Conservation (phyloP, 2,797 vertebrate species). For the Rhinatrema bivittatum region DNA sequence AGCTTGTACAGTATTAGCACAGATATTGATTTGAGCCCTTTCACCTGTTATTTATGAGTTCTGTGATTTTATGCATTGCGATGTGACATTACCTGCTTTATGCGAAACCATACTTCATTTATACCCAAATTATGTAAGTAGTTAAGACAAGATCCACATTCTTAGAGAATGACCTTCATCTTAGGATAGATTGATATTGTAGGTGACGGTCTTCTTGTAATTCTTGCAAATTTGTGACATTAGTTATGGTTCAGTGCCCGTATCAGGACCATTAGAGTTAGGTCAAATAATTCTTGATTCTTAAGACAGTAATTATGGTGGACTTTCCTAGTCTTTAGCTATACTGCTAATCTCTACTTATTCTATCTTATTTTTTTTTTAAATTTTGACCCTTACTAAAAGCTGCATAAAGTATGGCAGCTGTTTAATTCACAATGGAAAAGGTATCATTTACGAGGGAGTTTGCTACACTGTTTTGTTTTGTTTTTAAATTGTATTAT, state of each 20-base stretch:
- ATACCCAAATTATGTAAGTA: slow-evolving; percentile 42
- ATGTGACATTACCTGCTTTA: slow-evolving; percentile 4
- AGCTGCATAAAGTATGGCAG: no score
- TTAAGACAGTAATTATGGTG: slow-evolving; percentile 54
- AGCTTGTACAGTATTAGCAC: slow-evolving; percentile 9
- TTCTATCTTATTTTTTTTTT: neutral
- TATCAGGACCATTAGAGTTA: slow-evolving; percentile 65
- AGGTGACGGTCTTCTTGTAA: slow-evolving; percentile 64
- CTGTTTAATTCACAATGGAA: no score
- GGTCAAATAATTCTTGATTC: slow-evolving; percentile 60
- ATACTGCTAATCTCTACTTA: slow-evolving; percentile 37
- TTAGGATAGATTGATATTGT: slow-evolving; percentile 62
- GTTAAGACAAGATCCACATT: slow-evolving; percentile 40
- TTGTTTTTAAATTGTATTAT: no score
- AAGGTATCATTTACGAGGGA: no score
- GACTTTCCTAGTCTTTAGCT: slow-evolving; percentile 47
- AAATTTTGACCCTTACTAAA: no score
- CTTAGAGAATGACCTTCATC: slow-evolving; percentile 62
- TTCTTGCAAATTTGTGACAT: slow-evolving; percentile 71
- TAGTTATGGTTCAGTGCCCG: slow-evolving; percentile 70
- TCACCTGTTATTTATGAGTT: slow-evolving; percentile 11
- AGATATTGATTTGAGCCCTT: slow-evolving; percentile 4
- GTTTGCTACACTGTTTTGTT: no score
- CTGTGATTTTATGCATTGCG: slow-evolving; percentile 14
- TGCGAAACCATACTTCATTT: slow-evolving; percentile 37